A percentile compares a stretch with the other conserved stretches of the same genome.
Conservation (phyloP, 2,113 vertebrate genomes). For the Monopterus albus region DNA sequence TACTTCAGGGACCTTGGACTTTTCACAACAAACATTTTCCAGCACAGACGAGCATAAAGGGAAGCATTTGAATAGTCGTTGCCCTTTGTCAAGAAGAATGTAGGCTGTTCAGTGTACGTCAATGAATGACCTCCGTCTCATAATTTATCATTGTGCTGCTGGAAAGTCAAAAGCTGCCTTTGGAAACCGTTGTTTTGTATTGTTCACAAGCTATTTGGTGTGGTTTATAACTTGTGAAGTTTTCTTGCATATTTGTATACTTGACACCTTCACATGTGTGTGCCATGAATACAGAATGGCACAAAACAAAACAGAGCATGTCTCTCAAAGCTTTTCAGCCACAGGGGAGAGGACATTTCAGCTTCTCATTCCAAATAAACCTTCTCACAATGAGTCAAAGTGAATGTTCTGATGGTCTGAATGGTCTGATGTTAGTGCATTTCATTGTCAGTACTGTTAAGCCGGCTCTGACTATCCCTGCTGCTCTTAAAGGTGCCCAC, state of each 20-base stretch:
- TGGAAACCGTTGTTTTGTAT: conserved; percentile 60
- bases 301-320: background rate
- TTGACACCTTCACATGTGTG: conserved; percentile 42
- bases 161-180: conserved; percentile 67
- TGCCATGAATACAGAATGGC: conserved; percentile 20
- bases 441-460: conserved; percentile 43
- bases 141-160: conserved; percentile 65
- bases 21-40: conserved; percentile 81
- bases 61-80: conserved; percentile 77
- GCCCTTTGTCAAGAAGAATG: conserved; percentile 78
- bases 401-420: conserved; percentile 32
- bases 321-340: background rate
- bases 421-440: conserved; percentile 40
- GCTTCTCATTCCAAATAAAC: conserved; percentile 17
- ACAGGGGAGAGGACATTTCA: background rate
- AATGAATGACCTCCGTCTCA: conserved; percentile 81
- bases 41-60: conserved; percentile 77
- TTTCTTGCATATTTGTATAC: conserved; percentile 44
- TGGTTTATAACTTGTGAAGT: conserved; percentile 45
- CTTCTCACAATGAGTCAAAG: conserved; percentile 14
- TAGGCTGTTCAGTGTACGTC: conserved; percentile 71
- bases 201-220: conserved; percentile 62
- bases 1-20: conserved; percentile 84
- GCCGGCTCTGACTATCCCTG: conserved; percentile 66
- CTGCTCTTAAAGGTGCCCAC: conserved; percentile 75